Percentiles rank a stretch among this genome's conserved stretches.
phyloP scores from a whole-genome alignment of 2,113 vertebrate genomes.

The Cathartes aura region DNA sequence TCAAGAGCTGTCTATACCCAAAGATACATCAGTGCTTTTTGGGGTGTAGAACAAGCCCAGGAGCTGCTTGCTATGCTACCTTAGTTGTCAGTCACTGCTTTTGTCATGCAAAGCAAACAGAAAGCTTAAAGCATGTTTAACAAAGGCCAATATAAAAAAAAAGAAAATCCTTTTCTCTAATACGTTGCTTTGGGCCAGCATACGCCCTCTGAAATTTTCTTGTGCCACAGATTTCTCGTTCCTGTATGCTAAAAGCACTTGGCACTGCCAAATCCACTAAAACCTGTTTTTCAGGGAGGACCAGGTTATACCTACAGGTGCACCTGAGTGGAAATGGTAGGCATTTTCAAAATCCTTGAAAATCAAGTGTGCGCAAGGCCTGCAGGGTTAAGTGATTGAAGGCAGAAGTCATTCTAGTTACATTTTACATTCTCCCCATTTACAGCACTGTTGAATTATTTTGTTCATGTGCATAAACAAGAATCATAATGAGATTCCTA shows the following conservation, averaged over 20 bases:
- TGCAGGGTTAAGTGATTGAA: background rate
- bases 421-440: background rate
- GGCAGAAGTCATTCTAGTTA: background rate
- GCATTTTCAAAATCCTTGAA: background rate
- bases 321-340: background rate
- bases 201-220: background rate
- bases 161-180: background rate
- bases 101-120: background rate
- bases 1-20: background rate
- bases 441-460: background rate
- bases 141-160: background rate
- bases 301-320: background rate
- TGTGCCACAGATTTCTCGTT: background rate
- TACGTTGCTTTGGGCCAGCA: background rate
- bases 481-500: background rate
- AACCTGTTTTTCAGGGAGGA: background rate
- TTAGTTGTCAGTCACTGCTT: background rate
- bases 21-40: background rate
- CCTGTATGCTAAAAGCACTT: background rate
- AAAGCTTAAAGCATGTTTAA: background rate
- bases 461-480: background rate
- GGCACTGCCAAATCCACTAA: background rate
- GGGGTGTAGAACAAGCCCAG: background rate
- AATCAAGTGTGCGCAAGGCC: background rate
- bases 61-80: background rate